Evolutionary conservation across 2,113 vertebrate genomes (phyloP).

Genomic region (Bagarius yarrelli): DNA sequence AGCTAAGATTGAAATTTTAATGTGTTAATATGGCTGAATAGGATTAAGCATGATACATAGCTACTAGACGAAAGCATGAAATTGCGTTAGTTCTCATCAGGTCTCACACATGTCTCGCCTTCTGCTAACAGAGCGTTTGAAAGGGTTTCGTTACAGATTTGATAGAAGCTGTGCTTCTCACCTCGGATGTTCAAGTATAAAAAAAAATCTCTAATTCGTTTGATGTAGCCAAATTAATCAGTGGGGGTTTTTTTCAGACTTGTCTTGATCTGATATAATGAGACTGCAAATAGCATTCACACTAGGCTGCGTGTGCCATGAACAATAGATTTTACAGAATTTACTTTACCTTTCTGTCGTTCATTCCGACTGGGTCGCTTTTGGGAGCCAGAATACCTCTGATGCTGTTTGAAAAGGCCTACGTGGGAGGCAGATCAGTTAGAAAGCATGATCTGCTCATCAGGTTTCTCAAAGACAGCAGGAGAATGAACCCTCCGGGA

Average conservation of each 20-base stretch:
- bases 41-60: background rate
- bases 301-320: too few relatives aligned
- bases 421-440: too few relatives aligned
- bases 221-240: conserved; percentile 40
- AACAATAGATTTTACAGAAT: too few relatives aligned
- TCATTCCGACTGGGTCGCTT: too few relatives aligned
- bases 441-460: too few relatives aligned
- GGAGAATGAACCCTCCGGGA: too few relatives aligned
- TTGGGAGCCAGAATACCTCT: too few relatives aligned
- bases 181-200: conserved; percentile 39
- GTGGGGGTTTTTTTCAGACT: conserved; percentile 26
- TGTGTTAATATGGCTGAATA: background rate
- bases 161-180: conserved; percentile 24
- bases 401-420: too few relatives aligned
- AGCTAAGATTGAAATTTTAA: background rate
- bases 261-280: conserved; percentile 12
- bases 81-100: conserved; percentile 31
- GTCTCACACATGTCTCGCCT: conserved; percentile 22
- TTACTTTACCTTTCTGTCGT: too few relatives aligned
- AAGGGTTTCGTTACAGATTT: conserved; percentile 45
- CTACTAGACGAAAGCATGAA: background rate
- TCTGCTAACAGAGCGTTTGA: conserved; percentile 35
- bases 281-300: background rate
- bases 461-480: too few relatives aligned
- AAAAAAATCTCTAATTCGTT: conserved; percentile 27